Evolutionary conservation across 1,140 invertebrate species (phyloP).

Genomic region (Battus philenor): DNA sequence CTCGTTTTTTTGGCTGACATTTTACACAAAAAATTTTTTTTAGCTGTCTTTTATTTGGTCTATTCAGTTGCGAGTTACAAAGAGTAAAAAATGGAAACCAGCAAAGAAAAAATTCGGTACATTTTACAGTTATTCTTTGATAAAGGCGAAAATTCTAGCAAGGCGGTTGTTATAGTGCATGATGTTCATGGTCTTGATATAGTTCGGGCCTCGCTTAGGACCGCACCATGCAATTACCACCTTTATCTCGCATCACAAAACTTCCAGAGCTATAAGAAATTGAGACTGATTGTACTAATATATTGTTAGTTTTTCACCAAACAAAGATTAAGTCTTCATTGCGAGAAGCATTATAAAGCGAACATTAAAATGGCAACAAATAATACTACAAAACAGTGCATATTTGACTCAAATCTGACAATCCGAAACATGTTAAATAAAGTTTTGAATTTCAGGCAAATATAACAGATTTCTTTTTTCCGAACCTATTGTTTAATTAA

Average conservation of each 20-base stretch:
- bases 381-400: neutral
- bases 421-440: neutral
- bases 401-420: neutral
- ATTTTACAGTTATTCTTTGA: neutral
- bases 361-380: neutral
- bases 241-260: no score
- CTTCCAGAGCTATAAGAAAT: no score
- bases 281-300: no score
- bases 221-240: no score
- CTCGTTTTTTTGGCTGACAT: no score
- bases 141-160: neutral
- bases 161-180: neutral
- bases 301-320: neutral
- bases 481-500: no score
- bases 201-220: neutral
- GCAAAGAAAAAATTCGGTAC: constrained; percentile 7
- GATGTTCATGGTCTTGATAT: neutral
- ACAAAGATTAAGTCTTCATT: neutral
- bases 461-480: neutral
- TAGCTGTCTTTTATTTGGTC: constrained; percentile 15
- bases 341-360: neutral
- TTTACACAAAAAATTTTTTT: no score
- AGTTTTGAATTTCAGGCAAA: neutral
- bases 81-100: constrained; percentile 18
- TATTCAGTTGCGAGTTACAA: constrained; percentile 17